Conservation (phyloP, 2,113 vertebrate species). For the Tamias sibiricus region DNA sequence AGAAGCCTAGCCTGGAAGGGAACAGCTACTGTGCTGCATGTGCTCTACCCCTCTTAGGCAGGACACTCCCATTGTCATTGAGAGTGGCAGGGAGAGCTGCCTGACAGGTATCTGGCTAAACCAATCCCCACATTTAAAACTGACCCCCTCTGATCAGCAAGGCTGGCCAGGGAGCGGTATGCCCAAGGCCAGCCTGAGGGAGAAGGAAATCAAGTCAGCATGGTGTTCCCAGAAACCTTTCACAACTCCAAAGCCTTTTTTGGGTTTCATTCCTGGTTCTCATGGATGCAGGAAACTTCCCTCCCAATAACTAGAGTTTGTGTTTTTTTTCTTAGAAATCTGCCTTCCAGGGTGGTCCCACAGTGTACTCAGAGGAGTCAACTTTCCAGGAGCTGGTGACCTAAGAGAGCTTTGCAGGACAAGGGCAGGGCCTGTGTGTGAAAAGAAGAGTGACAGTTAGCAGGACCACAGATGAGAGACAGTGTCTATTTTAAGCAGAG, state of each 20-base stretch:
- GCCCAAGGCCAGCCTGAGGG: background rate
- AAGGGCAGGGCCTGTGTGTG: background rate
- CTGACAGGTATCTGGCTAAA: background rate
- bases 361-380: background rate
- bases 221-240: background rate
- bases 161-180: background rate
- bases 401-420: background rate
- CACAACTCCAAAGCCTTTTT: background rate
- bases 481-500: background rate
- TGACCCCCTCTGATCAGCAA: background rate
- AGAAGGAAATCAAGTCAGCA: background rate
- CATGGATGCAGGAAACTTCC: background rate
- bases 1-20: background rate
- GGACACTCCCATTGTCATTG: background rate
- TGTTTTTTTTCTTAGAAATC: constrained; percentile 23
- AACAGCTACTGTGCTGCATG: too few relatives aligned
- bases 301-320: background rate
- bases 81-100: background rate
- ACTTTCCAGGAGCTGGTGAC: constrained; percentile 35
- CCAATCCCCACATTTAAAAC: too few relatives aligned
- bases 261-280: background rate
- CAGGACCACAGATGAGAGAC: background rate
- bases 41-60: background rate
- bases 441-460: background rate
- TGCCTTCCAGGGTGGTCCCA: background rate